These are phyloP conservation scores for Cetonia aurata DNA, from an alignment of 2,888 invertebrate species.

Conservation along the genomic window DNA sequence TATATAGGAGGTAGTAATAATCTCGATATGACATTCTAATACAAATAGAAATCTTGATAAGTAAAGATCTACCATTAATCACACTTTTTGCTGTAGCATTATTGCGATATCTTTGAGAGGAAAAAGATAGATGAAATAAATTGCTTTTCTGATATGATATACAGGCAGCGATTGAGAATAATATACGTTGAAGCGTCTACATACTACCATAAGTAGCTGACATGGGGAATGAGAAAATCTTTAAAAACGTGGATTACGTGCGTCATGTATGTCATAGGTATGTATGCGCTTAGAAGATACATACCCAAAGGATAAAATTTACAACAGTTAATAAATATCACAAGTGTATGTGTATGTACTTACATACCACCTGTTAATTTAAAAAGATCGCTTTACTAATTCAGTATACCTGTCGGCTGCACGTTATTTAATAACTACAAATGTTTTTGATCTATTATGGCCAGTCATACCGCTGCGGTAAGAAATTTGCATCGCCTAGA, in stretches of 20 bases:
- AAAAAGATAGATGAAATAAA: slow-evolving; percentile 12
- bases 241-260: slow-evolving; percentile 16
- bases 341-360: slow-evolving; percentile 3
- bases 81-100: background rate
- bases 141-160: slow-evolving; percentile 3
- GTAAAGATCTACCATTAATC: background rate
- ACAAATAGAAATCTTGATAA: too few relatives aligned
- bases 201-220: slow-evolving; percentile 17
- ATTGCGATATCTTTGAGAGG: background rate
- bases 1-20: too few relatives aligned
- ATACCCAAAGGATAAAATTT: slow-evolving; percentile 16
- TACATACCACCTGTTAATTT: slow-evolving; percentile 39
- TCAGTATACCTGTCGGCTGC: slow-evolving; percentile 15
- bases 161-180: background rate
- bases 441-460: slow-evolving; percentile 48
- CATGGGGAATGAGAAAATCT: background rate
- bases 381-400: slow-evolving; percentile 30
- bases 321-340: slow-evolving; percentile 38
- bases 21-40: too few relatives aligned
- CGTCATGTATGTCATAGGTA: slow-evolving; percentile 9
- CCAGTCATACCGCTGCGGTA: slow-evolving; percentile 47
- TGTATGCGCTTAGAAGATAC: background rate
- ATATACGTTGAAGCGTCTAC: background rate
- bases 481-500: slow-evolving; percentile 48
- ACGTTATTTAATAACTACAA: slow-evolving; percentile 36